Evolutionary conservation across 2,888 invertebrate genomes (phyloP).

Genomic region (Cerastoderma edule): DNA sequence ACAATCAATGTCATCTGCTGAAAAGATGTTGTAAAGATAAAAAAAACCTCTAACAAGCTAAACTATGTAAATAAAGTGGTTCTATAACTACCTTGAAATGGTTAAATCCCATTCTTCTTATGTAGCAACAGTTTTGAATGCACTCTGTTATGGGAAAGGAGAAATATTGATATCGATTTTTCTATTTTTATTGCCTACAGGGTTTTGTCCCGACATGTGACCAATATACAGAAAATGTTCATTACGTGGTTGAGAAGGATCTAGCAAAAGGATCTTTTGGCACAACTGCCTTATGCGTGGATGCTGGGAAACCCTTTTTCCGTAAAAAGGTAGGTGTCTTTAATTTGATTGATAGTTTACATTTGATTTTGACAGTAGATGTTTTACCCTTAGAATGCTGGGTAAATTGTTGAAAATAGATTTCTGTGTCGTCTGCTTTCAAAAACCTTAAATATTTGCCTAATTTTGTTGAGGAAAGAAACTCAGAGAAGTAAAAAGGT

Average conservation of each 20-base stretch:
- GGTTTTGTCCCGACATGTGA: slow-evolving; percentile 9
- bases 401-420: no score
- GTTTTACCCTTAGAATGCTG: no score
- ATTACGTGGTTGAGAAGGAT: background rate
- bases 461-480: no score
- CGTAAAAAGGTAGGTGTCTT: slow-evolving; percentile 9
- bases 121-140: background rate
- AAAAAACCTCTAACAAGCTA: no score
- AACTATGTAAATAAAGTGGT: no score
- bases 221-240: background rate
- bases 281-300: background rate
- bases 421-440: no score
- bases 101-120: background rate
- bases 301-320: slow-evolving; percentile 7
- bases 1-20: background rate
- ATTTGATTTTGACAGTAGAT: no score
- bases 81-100: no score
- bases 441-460: no score
- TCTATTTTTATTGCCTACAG: background rate
- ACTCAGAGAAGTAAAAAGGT: no score
- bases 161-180: background rate
- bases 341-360: no score
- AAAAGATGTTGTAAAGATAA: background rate
- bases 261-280: slow-evolving; percentile 15
- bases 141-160: background rate